Conservation (phyloP, 2,888 invertebrate species). For the Didymodactylos carnosus region DNA sequence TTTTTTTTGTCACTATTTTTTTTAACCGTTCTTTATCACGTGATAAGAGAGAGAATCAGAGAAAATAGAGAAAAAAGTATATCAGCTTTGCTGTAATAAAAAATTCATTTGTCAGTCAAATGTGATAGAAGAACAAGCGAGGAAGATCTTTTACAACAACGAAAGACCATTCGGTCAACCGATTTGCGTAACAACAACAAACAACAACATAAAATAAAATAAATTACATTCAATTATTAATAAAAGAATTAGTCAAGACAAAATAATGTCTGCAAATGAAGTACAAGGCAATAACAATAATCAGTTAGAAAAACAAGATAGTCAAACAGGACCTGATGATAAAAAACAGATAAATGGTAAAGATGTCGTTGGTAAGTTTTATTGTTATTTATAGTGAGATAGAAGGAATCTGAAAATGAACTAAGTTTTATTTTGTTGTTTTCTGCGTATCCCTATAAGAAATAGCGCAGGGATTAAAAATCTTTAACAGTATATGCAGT, state of each 20-base stretch:
- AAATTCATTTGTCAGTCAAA: background rate
- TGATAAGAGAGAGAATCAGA: background rate
- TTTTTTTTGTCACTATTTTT: background rate
- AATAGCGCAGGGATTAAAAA: too few species aligned
- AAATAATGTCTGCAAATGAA: background rate
- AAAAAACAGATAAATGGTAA: background rate
- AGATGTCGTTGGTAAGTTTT: background rate
- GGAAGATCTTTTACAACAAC: too few species aligned
- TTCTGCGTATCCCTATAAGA: too few species aligned
- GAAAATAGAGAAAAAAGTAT: background rate
- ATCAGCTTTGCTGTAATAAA: background rate
- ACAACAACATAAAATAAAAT: background rate
- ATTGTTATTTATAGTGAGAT: background rate
- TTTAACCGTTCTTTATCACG: background rate
- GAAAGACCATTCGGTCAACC: background rate
- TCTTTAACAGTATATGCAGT: too few species aligned
- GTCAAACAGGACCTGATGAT: background rate
- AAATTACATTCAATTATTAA: background rate
- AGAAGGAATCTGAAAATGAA: background rate
- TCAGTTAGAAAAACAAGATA: background rate
- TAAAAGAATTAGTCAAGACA: background rate
- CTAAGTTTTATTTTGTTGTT: background rate
- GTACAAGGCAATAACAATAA: background rate
- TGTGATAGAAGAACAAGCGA: background rate
- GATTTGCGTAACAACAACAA: background rate